A percentile compares a stretch with the other conserved stretches of the same genome.
phyloP scores from a whole-genome alignment of 2,113 vertebrate species.

The Calonectris borealis region DNA sequence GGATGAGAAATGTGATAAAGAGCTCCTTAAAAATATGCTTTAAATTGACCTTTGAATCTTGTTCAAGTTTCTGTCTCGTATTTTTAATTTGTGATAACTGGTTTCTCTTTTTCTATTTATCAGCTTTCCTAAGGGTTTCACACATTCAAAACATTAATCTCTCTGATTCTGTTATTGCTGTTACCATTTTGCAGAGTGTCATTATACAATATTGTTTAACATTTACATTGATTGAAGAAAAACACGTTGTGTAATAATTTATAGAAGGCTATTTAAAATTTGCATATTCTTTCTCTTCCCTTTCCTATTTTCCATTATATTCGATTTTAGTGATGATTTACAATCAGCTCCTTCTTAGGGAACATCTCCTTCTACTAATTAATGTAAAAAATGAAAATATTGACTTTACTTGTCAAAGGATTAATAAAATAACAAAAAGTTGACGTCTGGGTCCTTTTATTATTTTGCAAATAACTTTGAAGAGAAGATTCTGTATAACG shows the following conservation, averaged over 20 bases:
- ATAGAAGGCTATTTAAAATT: neutral
- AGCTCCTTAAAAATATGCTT: slow-evolving; percentile 34
- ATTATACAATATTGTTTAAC: slow-evolving; percentile 9
- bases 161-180: neutral
- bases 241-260: neutral
- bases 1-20: neutral
- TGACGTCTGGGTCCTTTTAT: neutral
- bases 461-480: neutral
- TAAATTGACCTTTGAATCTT: slow-evolving; percentile 31
- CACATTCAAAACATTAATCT: slow-evolving; percentile 17
- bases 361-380: neutral
- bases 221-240: neutral
- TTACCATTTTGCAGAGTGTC: neutral
- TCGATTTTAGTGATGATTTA: neutral
- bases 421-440: neutral
- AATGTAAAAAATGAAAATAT: neutral
- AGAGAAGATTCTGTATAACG: neutral
- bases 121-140: slow-evolving; percentile 29
- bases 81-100: slow-evolving; percentile 22
- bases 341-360: neutral
- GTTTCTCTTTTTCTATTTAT: slow-evolving; percentile 28
- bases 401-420: neutral
- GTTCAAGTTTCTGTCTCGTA: slow-evolving; percentile 29
- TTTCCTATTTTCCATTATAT: neutral
- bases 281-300: neutral